These are phyloP conservation scores for Pachypeltis micranthus DNA, from an alignment of 1,140 invertebrate species.

Conservation along the genomic window DNA sequence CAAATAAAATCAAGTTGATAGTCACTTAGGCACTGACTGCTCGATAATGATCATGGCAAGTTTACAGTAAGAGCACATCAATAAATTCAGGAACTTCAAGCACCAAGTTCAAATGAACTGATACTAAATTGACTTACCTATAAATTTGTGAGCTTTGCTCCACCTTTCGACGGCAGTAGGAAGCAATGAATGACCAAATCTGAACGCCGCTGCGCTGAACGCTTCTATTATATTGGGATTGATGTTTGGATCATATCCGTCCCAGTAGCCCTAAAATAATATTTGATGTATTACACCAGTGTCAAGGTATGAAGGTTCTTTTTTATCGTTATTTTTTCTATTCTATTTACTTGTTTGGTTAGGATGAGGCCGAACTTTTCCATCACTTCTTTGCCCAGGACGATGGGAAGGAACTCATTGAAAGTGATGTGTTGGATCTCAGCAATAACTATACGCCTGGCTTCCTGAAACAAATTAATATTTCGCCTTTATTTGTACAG, in stretches of 20 bases:
- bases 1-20: too few relatives aligned
- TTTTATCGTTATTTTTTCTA: background rate
- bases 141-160: constrained; percentile 85
- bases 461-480: constrained; percentile 55
- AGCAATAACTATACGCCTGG: constrained; percentile 77
- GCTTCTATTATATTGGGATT: constrained; percentile 52
- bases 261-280: constrained; percentile 62
- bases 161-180: constrained; percentile 37
- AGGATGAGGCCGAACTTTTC: constrained; percentile 75
- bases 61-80: too few relatives aligned
- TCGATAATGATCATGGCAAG: too few relatives aligned
- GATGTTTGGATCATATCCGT: constrained; percentile 57
- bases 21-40: too few relatives aligned
- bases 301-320: background rate
- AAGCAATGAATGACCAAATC: constrained; percentile 77
- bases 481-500: too few relatives aligned
- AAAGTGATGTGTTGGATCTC: constrained; percentile 88
- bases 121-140: too few relatives aligned
- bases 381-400: constrained; percentile 88
- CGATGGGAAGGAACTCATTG: constrained; percentile 87
- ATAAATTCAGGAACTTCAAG: too few relatives aligned
- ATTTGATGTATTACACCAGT: background rate
- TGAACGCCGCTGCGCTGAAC: constrained; percentile 67
- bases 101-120: too few relatives aligned
- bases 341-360: constrained; percentile 59